phyloP scores from a whole-genome alignment of 2,797 vertebrate genomes.

The Catostomus latipinnis region DNA sequence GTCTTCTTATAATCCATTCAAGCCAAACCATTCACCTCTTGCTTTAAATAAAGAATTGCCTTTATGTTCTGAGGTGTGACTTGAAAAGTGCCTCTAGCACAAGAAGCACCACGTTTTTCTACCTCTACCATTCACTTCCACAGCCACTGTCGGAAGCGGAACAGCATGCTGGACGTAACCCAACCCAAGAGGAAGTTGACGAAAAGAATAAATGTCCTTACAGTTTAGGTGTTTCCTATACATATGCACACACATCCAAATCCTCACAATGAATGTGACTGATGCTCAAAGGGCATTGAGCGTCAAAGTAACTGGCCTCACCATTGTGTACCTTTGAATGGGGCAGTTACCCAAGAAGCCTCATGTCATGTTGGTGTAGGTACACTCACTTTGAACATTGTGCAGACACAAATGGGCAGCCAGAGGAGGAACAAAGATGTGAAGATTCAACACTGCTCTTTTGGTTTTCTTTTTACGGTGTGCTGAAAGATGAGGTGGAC shows the following conservation, averaged over 20 bases:
- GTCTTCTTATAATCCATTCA: conserved; percentile 31
- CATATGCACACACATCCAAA: conserved; percentile 60
- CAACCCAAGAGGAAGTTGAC: conserved; percentile 69
- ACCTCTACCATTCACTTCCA: conserved; percentile 61
- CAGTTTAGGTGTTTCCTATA: conserved; percentile 75
- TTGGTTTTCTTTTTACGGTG: conserved; percentile 70
- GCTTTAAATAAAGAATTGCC: conserved; percentile 38
- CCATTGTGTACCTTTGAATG: conserved; percentile 82
- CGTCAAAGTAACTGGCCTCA: conserved; percentile 79
- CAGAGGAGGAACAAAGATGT: conserved; percentile 77
- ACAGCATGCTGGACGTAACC: conserved; percentile 67
- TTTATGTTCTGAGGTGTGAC: conserved; percentile 67
- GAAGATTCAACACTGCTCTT: conserved; percentile 75
- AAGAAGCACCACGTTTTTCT: conserved; percentile 63
- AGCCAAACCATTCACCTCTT: conserved; percentile 27
- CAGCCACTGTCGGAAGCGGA: conserved; percentile 43
- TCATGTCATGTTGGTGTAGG: conserved; percentile 84
- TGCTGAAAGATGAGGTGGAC: conserved; percentile 62
- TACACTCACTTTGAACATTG: conserved; percentile 84
- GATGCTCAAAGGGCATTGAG: conserved; percentile 79
- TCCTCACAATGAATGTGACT: conserved; percentile 76
- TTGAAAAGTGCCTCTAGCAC: conserved; percentile 56
- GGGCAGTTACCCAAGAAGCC: conserved; percentile 83
- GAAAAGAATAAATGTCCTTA: conserved; percentile 71
- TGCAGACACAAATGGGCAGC: conserved; percentile 79